A percentile compares a stretch with the other conserved stretches of the same genome.
Evolutionary conservation across 2,888 invertebrate species (phyloP).

Genomic region (Mycogona germanica): DNA sequence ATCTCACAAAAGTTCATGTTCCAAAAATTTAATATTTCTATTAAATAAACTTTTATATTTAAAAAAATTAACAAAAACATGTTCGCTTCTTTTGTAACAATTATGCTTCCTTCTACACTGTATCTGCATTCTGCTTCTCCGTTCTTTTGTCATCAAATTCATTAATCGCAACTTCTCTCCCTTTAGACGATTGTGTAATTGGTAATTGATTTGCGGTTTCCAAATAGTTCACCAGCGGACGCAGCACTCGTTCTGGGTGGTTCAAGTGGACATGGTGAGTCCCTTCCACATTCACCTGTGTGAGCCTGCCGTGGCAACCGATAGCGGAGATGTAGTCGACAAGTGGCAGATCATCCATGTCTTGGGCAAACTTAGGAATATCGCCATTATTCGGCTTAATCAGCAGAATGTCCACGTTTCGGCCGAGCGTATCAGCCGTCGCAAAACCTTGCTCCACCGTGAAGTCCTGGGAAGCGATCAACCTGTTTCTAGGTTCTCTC

Average conservation of each 20-base stretch:
- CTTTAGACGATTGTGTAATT: not conserved
- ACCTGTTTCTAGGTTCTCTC: constrained; percentile 2
- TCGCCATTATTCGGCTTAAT: not conserved
- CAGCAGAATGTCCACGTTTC: constrained; percentile 2
- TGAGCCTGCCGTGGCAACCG: constrained; percentile 14
- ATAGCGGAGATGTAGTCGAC: not conserved
- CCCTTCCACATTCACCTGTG: constrained; percentile 24
- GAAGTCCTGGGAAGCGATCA: not conserved
- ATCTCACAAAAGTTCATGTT: too few species aligned
- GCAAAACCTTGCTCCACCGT: not conserved
- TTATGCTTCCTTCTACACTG: too few species aligned
- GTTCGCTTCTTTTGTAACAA: too few species aligned
- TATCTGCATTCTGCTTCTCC: too few species aligned
- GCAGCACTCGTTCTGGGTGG: constrained; percentile 23
- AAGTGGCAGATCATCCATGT: not conserved
- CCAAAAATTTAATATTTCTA: too few species aligned
- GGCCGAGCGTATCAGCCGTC: not conserved
- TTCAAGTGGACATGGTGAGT: constrained; percentile 26
- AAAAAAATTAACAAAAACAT: too few species aligned
- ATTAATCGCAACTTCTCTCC: too few species aligned
- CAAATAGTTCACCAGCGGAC: constrained; percentile 22
- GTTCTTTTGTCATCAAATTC: too few species aligned
- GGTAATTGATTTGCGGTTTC: constrained; percentile 20
- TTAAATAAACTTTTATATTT: too few species aligned
- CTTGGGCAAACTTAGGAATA: constrained; percentile 8